Percentiles rank a stretch among this genome's conserved stretches.
Conservation (phyloP, 2,797 vertebrate genomes). For the Manis pentadactyla region DNA sequence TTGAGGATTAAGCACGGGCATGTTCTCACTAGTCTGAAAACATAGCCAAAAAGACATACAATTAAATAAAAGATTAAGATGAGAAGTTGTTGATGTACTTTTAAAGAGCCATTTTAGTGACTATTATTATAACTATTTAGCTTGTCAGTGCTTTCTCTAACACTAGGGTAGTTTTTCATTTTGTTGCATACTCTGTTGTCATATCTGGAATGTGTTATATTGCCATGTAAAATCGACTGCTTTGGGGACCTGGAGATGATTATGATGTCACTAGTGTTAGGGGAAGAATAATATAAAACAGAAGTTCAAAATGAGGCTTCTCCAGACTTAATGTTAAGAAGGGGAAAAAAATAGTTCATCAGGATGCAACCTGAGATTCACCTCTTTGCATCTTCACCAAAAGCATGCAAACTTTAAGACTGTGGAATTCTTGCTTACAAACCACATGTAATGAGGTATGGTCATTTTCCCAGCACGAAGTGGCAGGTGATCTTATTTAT, state of each 20-base stretch:
- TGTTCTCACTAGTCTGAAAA: constrained; percentile 81
- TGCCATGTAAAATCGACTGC: constrained; percentile 72
- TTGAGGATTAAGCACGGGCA: constrained; percentile 78
- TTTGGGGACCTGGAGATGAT: constrained; percentile 78
- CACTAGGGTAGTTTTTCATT: constrained; percentile 74
- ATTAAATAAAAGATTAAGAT: constrained; percentile 76
- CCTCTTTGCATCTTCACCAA: constrained; percentile 71
- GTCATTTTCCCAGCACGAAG: constrained; percentile 22
- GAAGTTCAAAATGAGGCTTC: constrained; percentile 76
- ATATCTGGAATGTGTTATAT: constrained; percentile 77
- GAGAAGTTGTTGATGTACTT: constrained; percentile 78
- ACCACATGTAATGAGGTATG: background rate
- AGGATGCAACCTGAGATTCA: constrained; percentile 74
- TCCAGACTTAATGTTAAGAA: constrained; percentile 72
- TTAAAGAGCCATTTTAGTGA: constrained; percentile 72
- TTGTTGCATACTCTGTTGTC: constrained; percentile 65
- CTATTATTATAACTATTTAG: constrained; percentile 69
- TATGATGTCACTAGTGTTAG: constrained; percentile 75
- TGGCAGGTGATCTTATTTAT: constrained; percentile 70
- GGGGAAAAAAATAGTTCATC: constrained; percentile 71
- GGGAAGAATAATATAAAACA: constrained; percentile 72
- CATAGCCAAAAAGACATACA: constrained; percentile 67
- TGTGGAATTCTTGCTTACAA: constrained; percentile 35
- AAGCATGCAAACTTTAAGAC: constrained; percentile 52
- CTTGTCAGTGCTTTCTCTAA: constrained; percentile 75